These are phyloP conservation scores for Channa argus DNA, from an alignment of 2,113 vertebrate species.

Conservation along the genomic window DNA sequence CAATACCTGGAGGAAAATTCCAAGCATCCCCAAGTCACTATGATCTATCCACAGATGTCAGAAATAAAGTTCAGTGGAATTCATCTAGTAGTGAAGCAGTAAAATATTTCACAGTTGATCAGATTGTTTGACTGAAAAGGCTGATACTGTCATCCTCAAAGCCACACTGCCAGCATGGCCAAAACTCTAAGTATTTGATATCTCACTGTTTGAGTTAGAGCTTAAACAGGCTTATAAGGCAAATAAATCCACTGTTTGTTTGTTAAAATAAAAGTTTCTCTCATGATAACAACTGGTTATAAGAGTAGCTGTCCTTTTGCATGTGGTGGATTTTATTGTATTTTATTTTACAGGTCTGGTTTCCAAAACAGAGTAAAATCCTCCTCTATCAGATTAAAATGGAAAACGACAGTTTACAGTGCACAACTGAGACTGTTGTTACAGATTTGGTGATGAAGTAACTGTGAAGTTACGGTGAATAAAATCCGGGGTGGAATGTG, in stretches of 20 bases:
- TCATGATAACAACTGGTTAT: background rate
- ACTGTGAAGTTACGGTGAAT: background rate
- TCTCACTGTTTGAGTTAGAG: background rate
- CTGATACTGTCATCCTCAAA: too few species aligned
- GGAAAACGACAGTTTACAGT: too few species aligned
- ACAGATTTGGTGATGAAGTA: background rate
- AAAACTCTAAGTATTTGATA: background rate
- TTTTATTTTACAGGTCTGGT: background rate
- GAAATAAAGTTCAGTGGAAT: too few species aligned
- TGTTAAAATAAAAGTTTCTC: too few species aligned
- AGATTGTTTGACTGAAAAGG: too few species aligned
- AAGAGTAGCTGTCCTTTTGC: background rate
- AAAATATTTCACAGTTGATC: too few species aligned
- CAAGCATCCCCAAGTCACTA: too few species aligned
- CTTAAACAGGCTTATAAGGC: background rate
- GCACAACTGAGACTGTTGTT: background rate
- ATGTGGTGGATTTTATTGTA: background rate
- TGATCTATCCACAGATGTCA: too few species aligned
- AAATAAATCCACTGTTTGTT: conserved; percentile 5
- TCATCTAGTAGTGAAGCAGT: too few species aligned
- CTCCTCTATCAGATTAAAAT: background rate
- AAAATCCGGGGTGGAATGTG: too few species aligned
- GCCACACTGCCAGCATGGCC: background rate
- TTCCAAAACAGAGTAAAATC: background rate
- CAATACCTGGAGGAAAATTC: too few species aligned